Percentiles rank a stretch among this genome's conserved stretches.
phyloP scores from a whole-genome alignment of 2,113 vertebrate genomes.

The Trogon melanurus region DNA sequence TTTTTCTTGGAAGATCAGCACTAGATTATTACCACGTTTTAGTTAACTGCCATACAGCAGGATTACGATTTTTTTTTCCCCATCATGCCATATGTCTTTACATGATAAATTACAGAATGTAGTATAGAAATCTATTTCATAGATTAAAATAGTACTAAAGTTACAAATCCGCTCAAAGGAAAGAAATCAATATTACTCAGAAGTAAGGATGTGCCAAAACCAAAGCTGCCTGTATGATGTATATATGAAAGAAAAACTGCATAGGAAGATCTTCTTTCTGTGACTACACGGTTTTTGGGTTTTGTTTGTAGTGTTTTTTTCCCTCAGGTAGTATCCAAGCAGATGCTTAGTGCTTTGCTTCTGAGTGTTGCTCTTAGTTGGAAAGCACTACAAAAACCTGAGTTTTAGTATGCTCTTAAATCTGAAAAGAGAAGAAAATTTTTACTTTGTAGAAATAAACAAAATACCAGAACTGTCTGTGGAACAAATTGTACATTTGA shows the following conservation, averaged over 20 bases:
- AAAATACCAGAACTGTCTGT: not conserved
- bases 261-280: not conserved
- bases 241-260: not conserved
- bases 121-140: not conserved
- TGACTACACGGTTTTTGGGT: rapidly evolving
- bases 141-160: not conserved
- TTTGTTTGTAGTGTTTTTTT: not conserved
- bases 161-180: not conserved
- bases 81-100: not conserved
- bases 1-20: not conserved
- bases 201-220: not conserved
- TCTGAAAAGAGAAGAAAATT: not conserved
- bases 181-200: not conserved
- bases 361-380: not conserved
- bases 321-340: rapidly evolving
- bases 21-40: not conserved
- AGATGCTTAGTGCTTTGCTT: not conserved
- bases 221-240: not conserved
- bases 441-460: not conserved
- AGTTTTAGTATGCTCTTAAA: not conserved
- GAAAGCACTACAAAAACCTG: not conserved
- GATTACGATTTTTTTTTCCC: not conserved
- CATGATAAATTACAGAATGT: not conserved
- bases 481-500: not conserved
- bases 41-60: not conserved